Base-by-base conservation (phyloP, 2,888 invertebrate species). In the Trachelus tabidus region DNA sequence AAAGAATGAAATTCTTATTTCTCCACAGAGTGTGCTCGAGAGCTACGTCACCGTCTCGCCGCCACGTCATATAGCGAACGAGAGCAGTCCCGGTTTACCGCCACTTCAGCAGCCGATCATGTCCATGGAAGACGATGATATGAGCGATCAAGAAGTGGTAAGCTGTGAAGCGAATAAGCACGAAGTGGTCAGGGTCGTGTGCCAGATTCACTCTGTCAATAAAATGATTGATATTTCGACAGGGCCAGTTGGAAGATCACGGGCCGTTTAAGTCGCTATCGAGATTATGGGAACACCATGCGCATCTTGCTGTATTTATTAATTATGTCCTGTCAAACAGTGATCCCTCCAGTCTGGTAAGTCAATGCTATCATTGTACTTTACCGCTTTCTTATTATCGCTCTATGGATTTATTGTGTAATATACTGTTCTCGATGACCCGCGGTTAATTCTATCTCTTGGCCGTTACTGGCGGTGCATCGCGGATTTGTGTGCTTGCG, bases 41-140 rank as follows among this genome's bases (percentile, higher is more conserved):
- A 90, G 91, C 33, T 92, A 92, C 33, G 91, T 92, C 34, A 90
- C 91, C 40, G 80, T 87, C 74, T 88, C 91, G 30, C 90, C 90
- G 4, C 83, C 89, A 75, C 86, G 90, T 79, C 87, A 87, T 76
- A 83, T 76, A 74, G 37, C 87, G 74, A 91, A 88, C 73, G 89
- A 88, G 77, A 85, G 83, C 79, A 90, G 86, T 86, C 86, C 90
- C 79, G 91, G 90, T 78, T 80, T 90, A 76, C 89, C 89, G 79
- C 86, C 87, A 77, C 86, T 91, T 3, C 97, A 96, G 89, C 94
- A 96, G 90, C 95, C 96, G 73, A 98, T 98, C 79, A 97, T 98
- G 87, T 97, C 97, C 30, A 98, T 98, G 97, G 98, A 98, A 90
- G 98, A 98, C 89, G 98, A 98, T 88, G 98, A 98, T 87, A 95